Base-by-base conservation (phyloP, 2,888 invertebrate species). In the Drosophila robusta region DNA sequence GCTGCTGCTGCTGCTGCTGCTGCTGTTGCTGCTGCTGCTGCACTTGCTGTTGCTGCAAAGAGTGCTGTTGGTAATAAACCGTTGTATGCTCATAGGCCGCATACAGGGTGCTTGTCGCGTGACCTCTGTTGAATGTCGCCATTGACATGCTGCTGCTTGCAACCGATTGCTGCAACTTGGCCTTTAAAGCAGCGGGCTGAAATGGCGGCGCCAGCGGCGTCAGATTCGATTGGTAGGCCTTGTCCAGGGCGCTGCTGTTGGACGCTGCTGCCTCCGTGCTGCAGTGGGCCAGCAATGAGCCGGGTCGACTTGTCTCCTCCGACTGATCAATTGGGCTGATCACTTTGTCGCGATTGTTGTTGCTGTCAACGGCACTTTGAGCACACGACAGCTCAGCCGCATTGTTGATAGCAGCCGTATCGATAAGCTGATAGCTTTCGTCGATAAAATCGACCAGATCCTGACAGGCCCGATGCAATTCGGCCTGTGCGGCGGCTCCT, bases 201-300 rank as follows among this genome's bases (percentile, higher is more conserved):
- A 90, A 90, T 4, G 91, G 88, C 32, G 90, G 91, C 16, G 90
- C 90, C 70, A 90, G 58, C 0, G 90, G 91, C 4, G 90, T 90
- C 36, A 90, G 57, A 56, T 91, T 90, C 16, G 90, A 90, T 64
- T 91, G 87, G 32, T 87, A 83, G 6, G 90, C 91, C 56, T 89
- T 90, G 8, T 89, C 54, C 61, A 88, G 36, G 1, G 77, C 75
- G 50, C 72, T 89, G 51, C 52, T 79, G 12, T 56, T 73, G n/a
- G 75, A 29, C 60, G 74, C 36, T 47, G 63, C 36, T 8, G 7
- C 22, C 22, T 18, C n/a, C n/a, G 22, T 22, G 22, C 22, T 22
- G 3, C 22, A 3, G 2, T 22, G 22, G 22, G 22, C 22, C n/a
- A n/a, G n/a, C 3, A 22, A 22, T 22, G 22, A 0, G 22, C 22